phyloP scores from a whole-genome alignment of 2,797 vertebrate species.

The Prunella strophiata region DNA sequence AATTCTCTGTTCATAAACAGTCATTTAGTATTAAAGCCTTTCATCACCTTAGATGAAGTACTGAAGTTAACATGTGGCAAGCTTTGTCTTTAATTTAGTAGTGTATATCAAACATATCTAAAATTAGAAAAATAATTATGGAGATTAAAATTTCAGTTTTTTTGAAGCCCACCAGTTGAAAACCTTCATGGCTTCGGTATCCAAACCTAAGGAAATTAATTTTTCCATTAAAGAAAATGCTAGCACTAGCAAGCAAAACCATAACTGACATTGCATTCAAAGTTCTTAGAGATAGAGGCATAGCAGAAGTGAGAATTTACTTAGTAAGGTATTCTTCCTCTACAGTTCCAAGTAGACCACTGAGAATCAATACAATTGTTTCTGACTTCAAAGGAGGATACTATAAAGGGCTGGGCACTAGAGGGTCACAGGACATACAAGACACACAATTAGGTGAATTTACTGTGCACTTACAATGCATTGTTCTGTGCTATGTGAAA shows the following conservation, averaged over 20 bases:
- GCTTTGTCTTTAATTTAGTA: not conserved
- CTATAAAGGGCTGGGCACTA: not conserved
- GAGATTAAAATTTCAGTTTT: not conserved
- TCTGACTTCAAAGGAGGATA: not conserved
- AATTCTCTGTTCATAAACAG: not conserved
- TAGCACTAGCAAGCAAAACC: not conserved
- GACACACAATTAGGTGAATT: not conserved
- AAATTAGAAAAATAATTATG: not conserved
- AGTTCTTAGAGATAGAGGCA: not conserved
- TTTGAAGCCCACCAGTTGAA: not conserved
- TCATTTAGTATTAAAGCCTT: not conserved
- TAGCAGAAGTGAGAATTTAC: not conserved
- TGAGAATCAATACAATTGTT: not conserved
- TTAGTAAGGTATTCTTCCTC: not conserved
- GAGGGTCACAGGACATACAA: not conserved
- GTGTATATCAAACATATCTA: not conserved
- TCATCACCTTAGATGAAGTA: not conserved
- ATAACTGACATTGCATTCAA: not conserved
- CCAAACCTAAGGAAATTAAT: not conserved
- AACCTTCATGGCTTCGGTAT: not conserved
- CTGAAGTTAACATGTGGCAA: not conserved
- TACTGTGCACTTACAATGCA: accelerated
- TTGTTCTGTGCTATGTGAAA: not conserved
- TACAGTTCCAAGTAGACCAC: not conserved
- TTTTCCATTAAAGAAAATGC: not conserved